phyloP scores from a whole-genome alignment of 2,113 vertebrate species.

The Salminus brasiliensis region DNA sequence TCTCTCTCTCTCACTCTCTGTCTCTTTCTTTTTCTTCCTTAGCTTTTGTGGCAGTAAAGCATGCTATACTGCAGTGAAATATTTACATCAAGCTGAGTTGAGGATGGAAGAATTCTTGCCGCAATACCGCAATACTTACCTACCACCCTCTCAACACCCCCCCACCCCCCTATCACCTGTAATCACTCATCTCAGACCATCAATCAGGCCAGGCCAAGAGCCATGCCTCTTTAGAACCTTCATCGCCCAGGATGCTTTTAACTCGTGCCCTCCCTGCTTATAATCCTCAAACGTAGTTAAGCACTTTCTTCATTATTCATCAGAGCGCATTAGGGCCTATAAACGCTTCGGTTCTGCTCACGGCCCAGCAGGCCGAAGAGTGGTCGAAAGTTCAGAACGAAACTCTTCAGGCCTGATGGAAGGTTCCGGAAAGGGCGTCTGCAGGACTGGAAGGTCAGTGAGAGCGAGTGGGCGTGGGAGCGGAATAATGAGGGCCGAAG shows the following conservation, averaged over 20 bases:
- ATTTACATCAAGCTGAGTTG: constrained; percentile 62
- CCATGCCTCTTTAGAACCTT: constrained; percentile 43
- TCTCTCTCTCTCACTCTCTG: background rate
- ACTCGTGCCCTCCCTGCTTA: constrained; percentile 56
- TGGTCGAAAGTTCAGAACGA: constrained; percentile 36
- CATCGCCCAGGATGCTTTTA: constrained; percentile 64
- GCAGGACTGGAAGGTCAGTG: constrained; percentile 5
- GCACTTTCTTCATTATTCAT: constrained; percentile 61
- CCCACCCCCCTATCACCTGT: constrained; percentile 28
- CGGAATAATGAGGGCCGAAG: constrained; percentile 43
- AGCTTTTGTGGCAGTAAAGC: constrained; percentile 65
- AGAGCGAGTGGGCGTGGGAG: constrained; percentile 21
- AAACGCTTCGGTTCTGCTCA: constrained; percentile 41
- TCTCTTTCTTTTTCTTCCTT: constrained; percentile 10
- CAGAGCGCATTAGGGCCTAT: constrained; percentile 50
- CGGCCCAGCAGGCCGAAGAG: constrained; percentile 46
- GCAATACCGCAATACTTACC: constrained; percentile 54
- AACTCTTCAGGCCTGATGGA: constrained; percentile 34
- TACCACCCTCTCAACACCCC: background rate
- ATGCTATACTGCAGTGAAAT: constrained; percentile 63
- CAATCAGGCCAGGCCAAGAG: constrained; percentile 56
- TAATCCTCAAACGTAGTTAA: constrained; percentile 60
- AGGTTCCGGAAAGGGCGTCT: constrained; percentile 26
- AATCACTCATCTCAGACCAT: constrained; percentile 67
- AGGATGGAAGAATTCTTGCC: constrained; percentile 46